Evolutionary conservation across 1,140 invertebrate species (phyloP), one percentile per base, ranked within the genome.

Genomic region (Asbolus verrucosus): DNA sequence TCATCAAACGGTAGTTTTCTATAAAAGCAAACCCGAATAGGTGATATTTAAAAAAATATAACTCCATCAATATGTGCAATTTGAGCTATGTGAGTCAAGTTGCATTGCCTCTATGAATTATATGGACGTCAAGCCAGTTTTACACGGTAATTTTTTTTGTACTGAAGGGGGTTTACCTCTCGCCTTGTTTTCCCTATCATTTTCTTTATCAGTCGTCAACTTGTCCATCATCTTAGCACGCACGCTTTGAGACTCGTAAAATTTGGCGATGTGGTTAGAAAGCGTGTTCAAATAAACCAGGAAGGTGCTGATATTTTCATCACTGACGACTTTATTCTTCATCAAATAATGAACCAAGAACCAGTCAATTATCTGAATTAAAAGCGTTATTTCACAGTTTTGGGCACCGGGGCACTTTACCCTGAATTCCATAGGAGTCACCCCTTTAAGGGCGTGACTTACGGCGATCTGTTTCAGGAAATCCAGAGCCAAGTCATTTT

Each of bases 1-100:
- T 62, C 60, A 62, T 38, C 19, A 38, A 14, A 2, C 60, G 31
- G 14, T 15, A 62, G 9, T 62, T 62, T 9, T 62, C 60, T 59
- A 15, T 27, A 27, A 8, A 27, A 27, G 24, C 24, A 8, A 27
- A 27, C 3, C 24, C 24, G 8, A 3, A 27, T 8, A 27, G n/a
- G n/a, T n/a, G n/a, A n/a, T n/a, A n/a, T n/a, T n/a, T n/a, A n/a
- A n/a, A n/a, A n/a, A n/a, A n/a, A n/a, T n/a, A n/a, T n/a, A n/a
- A n/a, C n/a, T n/a, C n/a, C n/a, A n/a, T n/a, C n/a, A n/a, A n/a
- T n/a, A n/a, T n/a, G n/a, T n/a, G n/a, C n/a, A n/a, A n/a, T n/a
- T n/a, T n/a, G n/a, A n/a, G n/a, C n/a, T n/a, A n/a, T n/a, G n/a
- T n/a, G n/a, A n/a, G n/a, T n/a, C n/a, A n/a, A n/a, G n/a, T n/a